Evolutionary conservation across 2,113 vertebrate genomes (phyloP).

Genomic region (Microtus pennsylvanicus): DNA sequence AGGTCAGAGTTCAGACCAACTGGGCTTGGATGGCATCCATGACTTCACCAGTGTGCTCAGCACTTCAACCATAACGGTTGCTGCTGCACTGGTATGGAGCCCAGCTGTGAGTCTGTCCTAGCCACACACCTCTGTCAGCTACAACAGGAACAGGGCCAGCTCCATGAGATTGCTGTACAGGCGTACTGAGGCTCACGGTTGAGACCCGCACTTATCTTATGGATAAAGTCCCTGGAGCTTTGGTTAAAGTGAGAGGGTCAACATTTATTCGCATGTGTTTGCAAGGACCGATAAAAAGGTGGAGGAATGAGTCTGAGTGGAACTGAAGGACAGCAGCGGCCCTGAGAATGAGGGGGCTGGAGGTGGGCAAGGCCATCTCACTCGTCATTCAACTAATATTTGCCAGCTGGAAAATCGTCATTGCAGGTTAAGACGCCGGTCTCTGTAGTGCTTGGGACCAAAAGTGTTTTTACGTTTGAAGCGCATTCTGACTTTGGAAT

Average conservation of each 20-base stretch:
- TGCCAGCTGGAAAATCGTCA: background rate
- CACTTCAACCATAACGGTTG: accelerated
- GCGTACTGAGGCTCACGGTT: accelerated
- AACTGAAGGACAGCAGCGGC: accelerated
- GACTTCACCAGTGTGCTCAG: background rate
- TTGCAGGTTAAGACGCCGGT: background rate
- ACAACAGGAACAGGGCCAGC: background rate
- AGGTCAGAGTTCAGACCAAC: background rate
- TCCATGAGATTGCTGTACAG: accelerated
- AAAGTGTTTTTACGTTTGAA: background rate
- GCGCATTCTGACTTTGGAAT: background rate
- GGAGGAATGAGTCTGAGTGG: background rate
- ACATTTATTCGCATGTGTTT: background rate
- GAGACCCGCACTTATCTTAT: background rate
- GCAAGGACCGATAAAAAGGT: background rate
- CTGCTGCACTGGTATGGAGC: too few species aligned
- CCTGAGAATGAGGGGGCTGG: accelerated
- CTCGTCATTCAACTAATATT: background rate
- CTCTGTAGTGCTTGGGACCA: background rate
- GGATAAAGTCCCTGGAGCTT: background rate
- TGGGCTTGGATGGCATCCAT: accelerated
- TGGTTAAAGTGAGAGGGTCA: background rate
- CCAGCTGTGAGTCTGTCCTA: background rate
- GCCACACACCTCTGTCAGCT: background rate
- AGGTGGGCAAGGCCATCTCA: background rate